Evolutionary conservation across 2,113 vertebrate genomes (phyloP), one percentile per base, ranked within the genome.

Genomic region (Synchiropus splendidus): DNA sequence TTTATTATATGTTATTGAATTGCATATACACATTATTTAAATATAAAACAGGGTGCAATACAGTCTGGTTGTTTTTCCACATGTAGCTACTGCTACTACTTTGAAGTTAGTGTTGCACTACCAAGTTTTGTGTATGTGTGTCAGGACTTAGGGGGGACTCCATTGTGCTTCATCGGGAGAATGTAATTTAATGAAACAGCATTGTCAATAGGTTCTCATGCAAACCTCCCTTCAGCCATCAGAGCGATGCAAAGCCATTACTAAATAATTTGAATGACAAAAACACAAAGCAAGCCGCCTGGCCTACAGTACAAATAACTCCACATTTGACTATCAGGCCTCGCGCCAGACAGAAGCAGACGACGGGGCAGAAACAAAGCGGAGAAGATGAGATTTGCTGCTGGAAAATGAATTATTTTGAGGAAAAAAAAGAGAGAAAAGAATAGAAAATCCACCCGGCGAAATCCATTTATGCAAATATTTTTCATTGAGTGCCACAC

Each of bases 241-340:
- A 48, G 48, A 71, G 49, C 47, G 45, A 32, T 56, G 48, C 51
- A 64, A 73, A 73, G 41, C 60, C 66, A 71, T 64, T 51, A 68
- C 41, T 45, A 51, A 55, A 67, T 61, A 34, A 72, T 71, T 48
- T 61, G 42, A 73, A 70, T 64, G 48, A 64, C 58, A 59, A 72
- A 64, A 60, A 50, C 48, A 6, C 40, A 61, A 60, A 60, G 42
- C 35, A 51, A 67, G 61, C 51, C 31, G 47, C 41, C 50, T 44
- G 47, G 42, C 43, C 42, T 57, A 36, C 18, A 52, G 27, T 27
- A 16, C 41, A 67, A 48, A 69, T 42, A 47, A 15, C 12, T 27
- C 14, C 21, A 17, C 36, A 42, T 61, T 69, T 57, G 51, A 41
- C 44, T 53, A 11, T 61, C 48, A 44, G 53, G 42, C 30, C 53